A percentile compares a stretch with the other conserved stretches of the same genome.
Evolutionary conservation across 2,113 vertebrate genomes (phyloP).

Genomic region (Petroica traversi): DNA sequence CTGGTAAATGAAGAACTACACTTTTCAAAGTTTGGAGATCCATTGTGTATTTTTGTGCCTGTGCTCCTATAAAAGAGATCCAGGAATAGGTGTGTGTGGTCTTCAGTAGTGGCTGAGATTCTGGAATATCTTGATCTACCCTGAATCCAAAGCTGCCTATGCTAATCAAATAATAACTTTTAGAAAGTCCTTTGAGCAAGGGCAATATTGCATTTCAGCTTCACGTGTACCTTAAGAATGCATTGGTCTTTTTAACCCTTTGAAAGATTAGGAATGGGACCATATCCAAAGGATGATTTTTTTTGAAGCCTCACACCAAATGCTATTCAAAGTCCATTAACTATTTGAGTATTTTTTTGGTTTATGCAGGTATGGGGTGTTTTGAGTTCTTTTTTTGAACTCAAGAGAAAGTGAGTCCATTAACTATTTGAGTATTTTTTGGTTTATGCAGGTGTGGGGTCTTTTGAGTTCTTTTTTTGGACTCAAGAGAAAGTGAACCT

Average conservation of each 20-base stretch:
- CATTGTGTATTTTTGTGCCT: neutral
- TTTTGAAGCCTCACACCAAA: neutral
- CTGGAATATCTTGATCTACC: neutral
- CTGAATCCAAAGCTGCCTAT: neutral
- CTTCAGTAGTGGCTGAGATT: neutral
- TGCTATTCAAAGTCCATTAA: neutral
- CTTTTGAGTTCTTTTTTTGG: neutral
- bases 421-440: neutral
- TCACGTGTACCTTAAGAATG: neutral
- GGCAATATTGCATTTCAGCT: neutral
- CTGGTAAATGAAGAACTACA: rapidly evolving
- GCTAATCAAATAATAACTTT: neutral
- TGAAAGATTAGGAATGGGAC: neutral
- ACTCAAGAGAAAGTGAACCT: neutral
- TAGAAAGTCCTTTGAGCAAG: neutral
- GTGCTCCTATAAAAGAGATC: neutral
- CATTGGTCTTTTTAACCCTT: neutral
- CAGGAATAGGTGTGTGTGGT: neutral
- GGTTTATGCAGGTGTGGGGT: rapidly evolving
- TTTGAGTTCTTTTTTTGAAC: neutral
- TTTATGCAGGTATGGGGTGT: rapidly evolving
- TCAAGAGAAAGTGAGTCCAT: neutral
- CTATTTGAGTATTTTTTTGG: neutral
- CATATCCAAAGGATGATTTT: neutral
- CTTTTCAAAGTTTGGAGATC: neutral